Evolutionary conservation across 2,113 vertebrate genomes (phyloP), one percentile per base, ranked within the genome.

Genomic region (Datnioides undecimradiatus): DNA sequence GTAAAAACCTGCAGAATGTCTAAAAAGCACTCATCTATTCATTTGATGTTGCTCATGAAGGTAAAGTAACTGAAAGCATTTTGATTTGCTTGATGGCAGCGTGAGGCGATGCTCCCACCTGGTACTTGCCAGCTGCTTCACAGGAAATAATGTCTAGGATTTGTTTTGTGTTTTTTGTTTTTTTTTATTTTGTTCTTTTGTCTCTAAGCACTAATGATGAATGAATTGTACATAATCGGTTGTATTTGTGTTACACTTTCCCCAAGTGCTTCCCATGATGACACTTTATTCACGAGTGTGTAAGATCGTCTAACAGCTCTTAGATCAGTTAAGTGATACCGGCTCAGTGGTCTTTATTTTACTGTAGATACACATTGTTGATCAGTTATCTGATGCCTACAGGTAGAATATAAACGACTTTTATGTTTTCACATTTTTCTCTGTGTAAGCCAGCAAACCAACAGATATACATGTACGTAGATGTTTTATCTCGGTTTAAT

Each of bases 221-320:
- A 64, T 64, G 72, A 77, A 82, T 73, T 82, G 80, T 88, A 86
- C 73, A 82, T 81, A 87, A 57, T 69, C 27, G 3, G 62, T 75
- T 55, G 58, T 76, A 19, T 79, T 80, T 43, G 27, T 79, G 58
- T 79, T 54, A 3, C 0, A 43, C 65, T 76, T 83, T 55, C 74
- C 43, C 49, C 72, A 73, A 82, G 79, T 80, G 63, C 88, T 91
- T 91, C 84, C 79, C 51, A 12, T 52, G 60, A 69, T 73, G 78
- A 82, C 70, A 65, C 80, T 78, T 80, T 68, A 67, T 65, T 55
- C 40, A 51, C 54, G 57, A 48, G 34, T 8, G 29, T 0, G 63
- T 64, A 75, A 80, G 49, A 66, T 76, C 14, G 7, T 51, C 55
- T 41, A 48, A 43, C 59, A 43, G 49, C 45, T 74, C 40, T 68